Evolutionary conservation across 2,113 vertebrate genomes (phyloP).

Genomic region (Cacatua alba): DNA sequence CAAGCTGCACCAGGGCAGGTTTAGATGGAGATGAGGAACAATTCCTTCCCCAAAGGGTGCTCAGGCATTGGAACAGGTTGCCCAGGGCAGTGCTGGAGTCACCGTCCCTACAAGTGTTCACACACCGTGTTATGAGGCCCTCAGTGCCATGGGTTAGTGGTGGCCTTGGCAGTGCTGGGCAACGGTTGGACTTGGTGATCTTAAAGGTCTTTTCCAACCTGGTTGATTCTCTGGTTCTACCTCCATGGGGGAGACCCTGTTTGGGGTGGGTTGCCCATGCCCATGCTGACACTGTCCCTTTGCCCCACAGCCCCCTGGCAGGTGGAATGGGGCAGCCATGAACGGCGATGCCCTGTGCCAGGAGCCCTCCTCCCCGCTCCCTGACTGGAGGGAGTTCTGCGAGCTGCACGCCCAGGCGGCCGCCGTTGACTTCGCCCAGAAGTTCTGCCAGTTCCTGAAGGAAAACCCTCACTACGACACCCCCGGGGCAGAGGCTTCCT

Average conservation of each 20-base stretch:
- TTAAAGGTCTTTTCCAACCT: background rate
- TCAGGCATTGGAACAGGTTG: background rate
- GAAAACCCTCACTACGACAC: slow-evolving; percentile 95
- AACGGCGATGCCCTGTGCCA: slow-evolving; percentile 89
- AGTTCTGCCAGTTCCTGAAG: slow-evolving; percentile 92
- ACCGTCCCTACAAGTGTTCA: background rate
- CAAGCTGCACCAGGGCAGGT: background rate
- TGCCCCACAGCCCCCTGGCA: slow-evolving; percentile 65
- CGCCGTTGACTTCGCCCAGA: slow-evolving; percentile 91
- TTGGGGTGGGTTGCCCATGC: accelerated
- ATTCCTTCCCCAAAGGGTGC: background rate
- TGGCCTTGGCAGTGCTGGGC: background rate
- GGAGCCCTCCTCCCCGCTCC: slow-evolving; percentile 87
- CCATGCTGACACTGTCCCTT: background rate
- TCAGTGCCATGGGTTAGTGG: background rate
- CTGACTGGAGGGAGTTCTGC: slow-evolving; percentile 97
- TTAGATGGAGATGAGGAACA: background rate
- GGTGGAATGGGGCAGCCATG: slow-evolving; percentile 96
- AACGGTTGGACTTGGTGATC: background rate
- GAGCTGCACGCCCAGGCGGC: slow-evolving; percentile 93
- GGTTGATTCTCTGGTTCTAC: background rate
- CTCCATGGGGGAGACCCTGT: accelerated
- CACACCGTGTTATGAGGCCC: accelerated
- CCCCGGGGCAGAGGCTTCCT: slow-evolving; percentile 87
- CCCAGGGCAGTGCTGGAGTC: background rate